phyloP scores from a whole-genome alignment of 2,888 invertebrate genomes.

The Mythimna loreyi region DNA sequence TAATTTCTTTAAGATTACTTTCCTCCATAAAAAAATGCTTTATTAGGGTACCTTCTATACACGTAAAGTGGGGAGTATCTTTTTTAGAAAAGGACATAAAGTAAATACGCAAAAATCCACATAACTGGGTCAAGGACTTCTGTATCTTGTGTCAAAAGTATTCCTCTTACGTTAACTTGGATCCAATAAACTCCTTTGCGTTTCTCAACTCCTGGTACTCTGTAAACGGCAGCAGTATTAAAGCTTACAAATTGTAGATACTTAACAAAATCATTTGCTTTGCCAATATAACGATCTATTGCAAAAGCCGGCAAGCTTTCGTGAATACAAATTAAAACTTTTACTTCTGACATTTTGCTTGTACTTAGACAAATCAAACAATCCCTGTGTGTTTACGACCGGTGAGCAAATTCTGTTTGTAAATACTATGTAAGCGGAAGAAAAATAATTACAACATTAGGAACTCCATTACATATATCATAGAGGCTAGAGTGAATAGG shows the following conservation, averaged over 20 bases:
- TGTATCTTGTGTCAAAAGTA: neutral
- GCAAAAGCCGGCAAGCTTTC: constrained; percentile 36
- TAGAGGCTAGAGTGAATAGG: too few species aligned
- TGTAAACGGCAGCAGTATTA: neutral
- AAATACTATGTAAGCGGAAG: constrained; percentile 65
- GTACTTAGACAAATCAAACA: constrained; percentile 39
- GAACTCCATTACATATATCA: constrained; percentile 76
- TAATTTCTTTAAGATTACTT: too few species aligned
- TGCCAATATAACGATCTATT: constrained; percentile 41
- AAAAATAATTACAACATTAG: constrained; percentile 63
- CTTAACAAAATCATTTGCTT: constrained; percentile 10
- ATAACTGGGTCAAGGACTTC: neutral
- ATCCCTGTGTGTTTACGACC: constrained; percentile 29
- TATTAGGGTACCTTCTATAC: too few species aligned
- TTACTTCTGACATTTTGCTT: constrained; percentile 51
- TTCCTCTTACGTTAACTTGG: too few species aligned
- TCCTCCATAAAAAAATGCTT: too few species aligned
- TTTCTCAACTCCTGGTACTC: neutral
- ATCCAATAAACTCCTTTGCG: neutral
- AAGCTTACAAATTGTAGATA: constrained; percentile 4
- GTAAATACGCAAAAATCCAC: too few species aligned
- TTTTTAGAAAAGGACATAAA: neutral
- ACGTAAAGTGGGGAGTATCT: too few species aligned
- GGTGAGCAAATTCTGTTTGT: constrained; percentile 60
- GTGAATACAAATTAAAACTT: constrained; percentile 50